Base-by-base conservation (phyloP, 2,797 vertebrate species). In the Morus bassanus region DNA sequence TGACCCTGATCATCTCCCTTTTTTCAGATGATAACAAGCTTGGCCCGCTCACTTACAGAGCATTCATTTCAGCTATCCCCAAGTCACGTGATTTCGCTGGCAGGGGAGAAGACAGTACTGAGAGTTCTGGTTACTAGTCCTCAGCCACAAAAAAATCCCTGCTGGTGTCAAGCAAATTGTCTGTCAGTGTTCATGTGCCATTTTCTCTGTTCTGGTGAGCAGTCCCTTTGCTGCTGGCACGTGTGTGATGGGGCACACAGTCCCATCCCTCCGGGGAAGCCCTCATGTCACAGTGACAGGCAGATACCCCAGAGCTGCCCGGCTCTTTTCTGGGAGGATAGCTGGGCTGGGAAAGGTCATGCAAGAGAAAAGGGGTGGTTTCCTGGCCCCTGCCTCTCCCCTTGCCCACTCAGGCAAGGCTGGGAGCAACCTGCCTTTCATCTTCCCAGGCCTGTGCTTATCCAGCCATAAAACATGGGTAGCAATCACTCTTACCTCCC, bases 21-120 rank as follows among this genome's bases (percentile, higher is more conserved):
- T 88, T 89, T 85, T 6, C 68, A 64, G 33, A 73, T 21, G 11
- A 57, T 85, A 72, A 68, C 85, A 89, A 33, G 1, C 45, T 91
- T 85, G 59, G 48, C 22, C 51, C 0, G 0, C 60, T 92, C 67
- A 28, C n/a, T 90, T 70, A 57, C 35, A 67, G 72, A 21, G 48
- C 46, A 11, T 7, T 89, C 48, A 25, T 89, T 85, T 73, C 64
- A 39, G 35, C 79, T 70, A 9, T 28, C 30, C 28, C 45, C 31
- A 67, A 45, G 69, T 17, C 13, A 2, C 30, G 7, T 2, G 0
- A 30, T 54, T 63, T 75, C 1, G 0, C 31, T 83, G 43, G 23
- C 64, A 53, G 59, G 35, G 54, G 17, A 41, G 11, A 76, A 79
- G 39, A 21, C 2, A 7, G 33, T 0, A 1, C 25, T 59, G 43